Conservation (phyloP, 2,797 vertebrate species). For the Gambusia yucatana region DNA sequence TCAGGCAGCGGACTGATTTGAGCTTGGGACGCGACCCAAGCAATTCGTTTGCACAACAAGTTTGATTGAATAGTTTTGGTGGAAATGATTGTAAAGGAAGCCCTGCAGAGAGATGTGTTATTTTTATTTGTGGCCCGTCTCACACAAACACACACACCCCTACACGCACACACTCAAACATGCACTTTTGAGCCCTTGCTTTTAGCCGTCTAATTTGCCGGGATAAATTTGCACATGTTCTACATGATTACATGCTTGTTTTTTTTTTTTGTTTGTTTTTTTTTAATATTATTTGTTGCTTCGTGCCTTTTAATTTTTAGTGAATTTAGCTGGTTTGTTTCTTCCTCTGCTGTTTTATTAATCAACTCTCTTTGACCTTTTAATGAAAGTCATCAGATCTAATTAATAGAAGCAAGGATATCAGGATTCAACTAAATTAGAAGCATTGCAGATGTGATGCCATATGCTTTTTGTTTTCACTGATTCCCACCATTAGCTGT, state of each 20-base stretch:
- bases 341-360: constrained; percentile 15
- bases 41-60: constrained; percentile 26
- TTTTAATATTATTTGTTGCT: constrained; percentile 16
- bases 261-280: constrained; percentile 10
- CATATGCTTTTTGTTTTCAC: neutral
- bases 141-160: neutral
- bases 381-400: constrained; percentile 9
- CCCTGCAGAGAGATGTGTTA: constrained; percentile 27
- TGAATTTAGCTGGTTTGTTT: constrained; percentile 30
- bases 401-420: constrained; percentile 11
- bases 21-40: constrained; percentile 57
- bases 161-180: constrained; percentile 8
- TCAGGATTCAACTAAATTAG: constrained; percentile 1
- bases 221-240: constrained; percentile 62
- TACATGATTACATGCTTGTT: constrained; percentile 37
- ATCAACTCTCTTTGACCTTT: constrained; percentile 26
- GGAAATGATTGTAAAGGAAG: constrained; percentile 47
- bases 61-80: constrained; percentile 30
- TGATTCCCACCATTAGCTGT: constrained; percentile 5
- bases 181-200: constrained; percentile 25
- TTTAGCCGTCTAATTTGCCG: constrained; percentile 54
- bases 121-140: neutral
- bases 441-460: constrained; percentile 3
- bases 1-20: constrained; percentile 47
- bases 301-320: constrained; percentile 49